Conservation (phyloP, 1,140 invertebrate genomes). For the Ceratosolen solmsi region DNA sequence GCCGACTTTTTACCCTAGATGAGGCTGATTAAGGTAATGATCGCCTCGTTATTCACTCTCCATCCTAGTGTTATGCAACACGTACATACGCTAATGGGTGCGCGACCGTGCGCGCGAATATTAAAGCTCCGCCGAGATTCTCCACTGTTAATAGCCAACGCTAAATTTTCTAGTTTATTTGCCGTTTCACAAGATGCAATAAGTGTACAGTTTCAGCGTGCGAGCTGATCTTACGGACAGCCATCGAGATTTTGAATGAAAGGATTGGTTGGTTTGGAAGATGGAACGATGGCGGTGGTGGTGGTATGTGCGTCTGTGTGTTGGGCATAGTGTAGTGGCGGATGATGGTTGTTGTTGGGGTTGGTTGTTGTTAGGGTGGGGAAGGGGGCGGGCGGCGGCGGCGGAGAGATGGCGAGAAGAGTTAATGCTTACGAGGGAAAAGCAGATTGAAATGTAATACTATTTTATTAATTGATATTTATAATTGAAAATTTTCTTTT, state of each 20-base stretch:
- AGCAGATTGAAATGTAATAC: too few species aligned
- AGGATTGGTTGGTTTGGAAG: background rate
- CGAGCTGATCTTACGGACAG: background rate
- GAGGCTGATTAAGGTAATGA: conserved; percentile 7
- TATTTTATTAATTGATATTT: too few species aligned
- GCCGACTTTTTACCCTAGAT: background rate
- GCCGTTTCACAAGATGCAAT: background rate
- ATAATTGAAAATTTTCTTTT: background rate
- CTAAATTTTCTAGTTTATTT: background rate
- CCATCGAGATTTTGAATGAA: conserved; percentile 1
- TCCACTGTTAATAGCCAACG: background rate
- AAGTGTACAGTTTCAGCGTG: conserved; percentile 27
- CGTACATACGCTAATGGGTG: too few species aligned
- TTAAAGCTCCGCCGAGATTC: conserved; percentile 20
- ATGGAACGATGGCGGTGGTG: too few species aligned
- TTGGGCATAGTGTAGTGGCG: too few species aligned
- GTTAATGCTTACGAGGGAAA: too few species aligned
- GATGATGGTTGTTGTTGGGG: too few species aligned
- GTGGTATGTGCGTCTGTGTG: too few species aligned
- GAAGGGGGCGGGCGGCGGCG: too few species aligned
- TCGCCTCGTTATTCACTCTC: conserved; percentile 6
- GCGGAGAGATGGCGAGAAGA: too few species aligned
- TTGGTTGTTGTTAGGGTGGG: too few species aligned
- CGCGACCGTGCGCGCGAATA: background rate
- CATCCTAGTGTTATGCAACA: background rate